Conservation (phyloP, 2,797 vertebrate genomes). For the Zalophus californianus region DNA sequence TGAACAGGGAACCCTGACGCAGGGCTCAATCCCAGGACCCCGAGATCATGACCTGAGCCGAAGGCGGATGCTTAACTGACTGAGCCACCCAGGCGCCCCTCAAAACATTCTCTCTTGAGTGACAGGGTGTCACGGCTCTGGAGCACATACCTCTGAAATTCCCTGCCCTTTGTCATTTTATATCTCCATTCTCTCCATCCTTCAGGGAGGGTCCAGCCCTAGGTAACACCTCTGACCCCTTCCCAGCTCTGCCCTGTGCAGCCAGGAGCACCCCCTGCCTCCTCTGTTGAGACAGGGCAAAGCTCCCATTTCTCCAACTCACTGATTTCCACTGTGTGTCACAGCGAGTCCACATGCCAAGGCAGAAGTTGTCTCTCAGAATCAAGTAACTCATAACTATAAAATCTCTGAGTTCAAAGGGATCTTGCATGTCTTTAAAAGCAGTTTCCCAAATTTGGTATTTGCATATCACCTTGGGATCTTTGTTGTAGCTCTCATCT, state of each 20-base stretch:
- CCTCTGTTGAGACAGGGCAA: background rate
- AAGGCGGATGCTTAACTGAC: background rate
- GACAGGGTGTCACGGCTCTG: background rate
- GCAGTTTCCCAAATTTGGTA: background rate
- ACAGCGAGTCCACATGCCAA: background rate
- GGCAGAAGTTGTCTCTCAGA: background rate
- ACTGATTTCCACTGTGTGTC: background rate
- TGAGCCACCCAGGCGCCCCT: background rate
- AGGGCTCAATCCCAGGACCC: background rate
- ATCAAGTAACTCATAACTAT: background rate
- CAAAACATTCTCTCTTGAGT: background rate
- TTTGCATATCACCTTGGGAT: background rate
- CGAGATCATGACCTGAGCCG: background rate
- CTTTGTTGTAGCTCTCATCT: background rate
- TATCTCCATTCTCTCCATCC: background rate
- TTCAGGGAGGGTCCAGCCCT: background rate
- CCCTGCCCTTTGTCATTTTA: accelerated
- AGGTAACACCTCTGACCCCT: background rate
- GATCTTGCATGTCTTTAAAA: background rate
- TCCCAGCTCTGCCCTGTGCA: accelerated
- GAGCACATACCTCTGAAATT: background rate
- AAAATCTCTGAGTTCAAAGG: background rate
- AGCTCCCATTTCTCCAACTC: background rate
- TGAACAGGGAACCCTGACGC: background rate
- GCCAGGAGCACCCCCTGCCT: no score